These are phyloP conservation scores for Drosophila barbarae DNA, from an alignment of 2,888 invertebrate species.

Conservation along the genomic window DNA sequence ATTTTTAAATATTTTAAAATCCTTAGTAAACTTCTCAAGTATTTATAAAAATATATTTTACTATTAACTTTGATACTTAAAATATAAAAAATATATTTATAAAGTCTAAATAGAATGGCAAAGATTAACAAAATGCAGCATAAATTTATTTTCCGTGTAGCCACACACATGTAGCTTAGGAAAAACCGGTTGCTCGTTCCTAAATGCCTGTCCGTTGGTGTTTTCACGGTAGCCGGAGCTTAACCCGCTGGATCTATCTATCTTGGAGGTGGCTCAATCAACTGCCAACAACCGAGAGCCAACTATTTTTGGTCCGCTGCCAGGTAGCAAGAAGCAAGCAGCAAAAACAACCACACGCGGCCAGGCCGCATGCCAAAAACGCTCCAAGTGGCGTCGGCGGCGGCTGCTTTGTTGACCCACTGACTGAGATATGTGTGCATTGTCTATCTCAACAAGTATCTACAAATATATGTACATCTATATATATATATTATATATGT, in stretches of 20 bases:
- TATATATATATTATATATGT: background rate
- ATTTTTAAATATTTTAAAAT: background rate
- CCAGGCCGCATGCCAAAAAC: slow-evolving; percentile 65
- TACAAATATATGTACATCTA: slow-evolving; percentile 1
- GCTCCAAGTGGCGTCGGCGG: slow-evolving; percentile 59
- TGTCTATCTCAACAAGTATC: slow-evolving; percentile 37
- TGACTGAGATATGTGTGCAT: slow-evolving; percentile 64
- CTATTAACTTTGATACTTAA: no score
- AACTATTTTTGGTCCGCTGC: slow-evolving; percentile 69
- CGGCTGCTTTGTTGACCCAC: slow-evolving; percentile 64
- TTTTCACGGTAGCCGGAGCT: slow-evolving; percentile 51
- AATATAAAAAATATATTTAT: no score
- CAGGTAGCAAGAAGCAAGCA: slow-evolving; percentile 36
- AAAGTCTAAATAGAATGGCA: background rate
- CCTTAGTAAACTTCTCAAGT: no score
- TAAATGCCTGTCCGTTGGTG: slow-evolving; percentile 48
- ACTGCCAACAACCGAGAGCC: slow-evolving; percentile 38
- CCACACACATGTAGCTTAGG: slow-evolving; percentile 34
- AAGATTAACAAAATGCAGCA: no score
- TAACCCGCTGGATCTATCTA: slow-evolving; percentile 35
- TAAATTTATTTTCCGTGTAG: slow-evolving; percentile 1
- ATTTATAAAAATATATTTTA: no score
- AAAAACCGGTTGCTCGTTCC: slow-evolving; percentile 31
- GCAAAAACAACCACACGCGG: slow-evolving; percentile 36
- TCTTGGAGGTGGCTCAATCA: slow-evolving; percentile 61